These are phyloP conservation scores for Anarrhichthys ocellatus DNA, from an alignment of 2,113 vertebrate genomes.

Conservation along the genomic window DNA sequence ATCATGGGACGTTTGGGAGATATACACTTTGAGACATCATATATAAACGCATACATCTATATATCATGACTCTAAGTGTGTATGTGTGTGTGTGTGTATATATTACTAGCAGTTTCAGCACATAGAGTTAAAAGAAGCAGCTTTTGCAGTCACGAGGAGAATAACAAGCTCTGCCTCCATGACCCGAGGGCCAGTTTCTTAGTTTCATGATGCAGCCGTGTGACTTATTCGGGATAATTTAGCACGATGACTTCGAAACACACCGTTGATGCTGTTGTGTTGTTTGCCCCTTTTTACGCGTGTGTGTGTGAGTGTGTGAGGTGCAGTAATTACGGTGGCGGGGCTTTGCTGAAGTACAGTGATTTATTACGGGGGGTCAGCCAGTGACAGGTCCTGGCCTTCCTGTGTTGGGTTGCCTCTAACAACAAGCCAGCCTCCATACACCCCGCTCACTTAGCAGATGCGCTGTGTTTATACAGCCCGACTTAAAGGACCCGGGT, in stretches of 20 bases:
- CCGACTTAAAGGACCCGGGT: constrained; percentile 66
- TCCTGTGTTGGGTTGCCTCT: constrained; percentile 65
- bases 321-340: constrained; percentile 73
- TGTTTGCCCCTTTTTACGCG: constrained; percentile 48
- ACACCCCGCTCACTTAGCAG: constrained; percentile 79
- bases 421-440: constrained; percentile 75
- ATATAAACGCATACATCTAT: neutral
- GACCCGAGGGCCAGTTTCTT: constrained; percentile 28
- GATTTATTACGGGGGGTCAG: constrained; percentile 83
- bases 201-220: neutral
- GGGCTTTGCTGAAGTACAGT: constrained; percentile 68
- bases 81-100: neutral
- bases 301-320: constrained; percentile 32
- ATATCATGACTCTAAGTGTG: no score
- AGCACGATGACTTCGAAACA: constrained; percentile 24
- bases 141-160: constrained; percentile 33
- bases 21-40: neutral
- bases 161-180: constrained; percentile 39
- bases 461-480: constrained; percentile 69
- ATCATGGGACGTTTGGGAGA: neutral
- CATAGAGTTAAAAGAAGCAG: constrained; percentile 8
- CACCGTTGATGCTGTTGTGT: constrained; percentile 29
- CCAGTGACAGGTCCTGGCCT: constrained; percentile 72
- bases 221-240: constrained; percentile 51
- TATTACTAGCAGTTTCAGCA: neutral